Percentiles rank a stretch among this genome's conserved stretches.
Evolutionary conservation across 2,888 invertebrate genomes (phyloP).

Genomic region (Campopleginae sp.): DNA sequence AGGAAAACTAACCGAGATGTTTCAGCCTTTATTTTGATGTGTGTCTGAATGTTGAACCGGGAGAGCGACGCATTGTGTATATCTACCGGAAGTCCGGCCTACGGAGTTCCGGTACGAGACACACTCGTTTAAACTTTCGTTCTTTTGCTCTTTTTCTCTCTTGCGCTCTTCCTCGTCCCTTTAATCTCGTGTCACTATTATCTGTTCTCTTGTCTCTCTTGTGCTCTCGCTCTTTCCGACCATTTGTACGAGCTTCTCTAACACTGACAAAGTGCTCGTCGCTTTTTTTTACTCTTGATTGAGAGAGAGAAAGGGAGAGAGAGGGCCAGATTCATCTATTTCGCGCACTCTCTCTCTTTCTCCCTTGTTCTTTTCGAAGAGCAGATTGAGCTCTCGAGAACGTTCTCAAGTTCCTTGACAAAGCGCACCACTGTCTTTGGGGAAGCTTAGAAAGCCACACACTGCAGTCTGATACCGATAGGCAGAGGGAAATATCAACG

Average conservation of each 20-base stretch:
- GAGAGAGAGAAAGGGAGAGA: constrained; percentile 15
- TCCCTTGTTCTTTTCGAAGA: neutral
- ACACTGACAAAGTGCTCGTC: constrained; percentile 36
- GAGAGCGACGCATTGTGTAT: constrained; percentile 74
- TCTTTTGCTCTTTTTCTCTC: constrained; percentile 56
- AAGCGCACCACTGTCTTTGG: constrained; percentile 59
- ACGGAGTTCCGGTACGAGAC: constrained; percentile 82
- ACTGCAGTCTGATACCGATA: constrained; percentile 36
- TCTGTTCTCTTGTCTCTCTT: constrained; percentile 54
- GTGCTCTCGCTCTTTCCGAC: constrained; percentile 43
- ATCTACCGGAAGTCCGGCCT: constrained; percentile 84
- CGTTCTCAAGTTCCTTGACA: constrained; percentile 28
- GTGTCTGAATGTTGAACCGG: constrained; percentile 52
- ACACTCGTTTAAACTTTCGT: constrained; percentile 72
- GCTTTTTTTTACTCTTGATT: constrained; percentile 22
- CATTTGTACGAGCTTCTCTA: constrained; percentile 32
- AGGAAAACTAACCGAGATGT: constrained; percentile 32
- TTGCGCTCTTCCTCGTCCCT: constrained; percentile 50
- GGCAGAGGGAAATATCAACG: constrained; percentile 67
- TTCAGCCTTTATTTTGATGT: constrained; percentile 55
- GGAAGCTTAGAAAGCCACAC: constrained; percentile 60
- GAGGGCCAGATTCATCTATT: neutral
- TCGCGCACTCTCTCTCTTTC: neutral
- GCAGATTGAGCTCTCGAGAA: constrained; percentile 9
- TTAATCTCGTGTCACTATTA: constrained; percentile 41